Evolutionary conservation across 2,888 invertebrate species (phyloP).

Genomic region (Caenorhabditis panamensis): DNA sequence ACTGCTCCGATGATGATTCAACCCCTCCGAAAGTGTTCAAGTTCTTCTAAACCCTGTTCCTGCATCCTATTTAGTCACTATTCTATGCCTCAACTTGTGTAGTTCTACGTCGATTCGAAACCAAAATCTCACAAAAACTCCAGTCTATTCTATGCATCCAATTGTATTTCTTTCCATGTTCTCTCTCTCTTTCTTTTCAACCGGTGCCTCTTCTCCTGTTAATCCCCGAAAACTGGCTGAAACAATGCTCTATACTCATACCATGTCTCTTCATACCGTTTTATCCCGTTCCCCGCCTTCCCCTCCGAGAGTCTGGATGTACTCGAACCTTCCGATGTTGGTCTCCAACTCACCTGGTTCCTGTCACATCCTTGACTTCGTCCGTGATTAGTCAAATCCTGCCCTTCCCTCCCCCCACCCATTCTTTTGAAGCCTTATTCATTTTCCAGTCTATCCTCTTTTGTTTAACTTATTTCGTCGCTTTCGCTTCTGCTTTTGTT

Average conservation of each 20-base stretch:
- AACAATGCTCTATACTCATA: neutral
- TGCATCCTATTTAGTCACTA: neutral
- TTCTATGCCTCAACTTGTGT: constrained; percentile 24
- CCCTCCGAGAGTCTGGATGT: constrained; percentile 56
- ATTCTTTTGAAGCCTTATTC: neutral
- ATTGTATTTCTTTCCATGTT: constrained; percentile 20
- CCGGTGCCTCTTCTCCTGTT: constrained; percentile 41
- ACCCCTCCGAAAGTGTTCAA: constrained; percentile 56
- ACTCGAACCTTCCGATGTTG: constrained; percentile 41
- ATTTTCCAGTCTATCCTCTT: constrained; percentile 1
- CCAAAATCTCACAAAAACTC: constrained; percentile 49
- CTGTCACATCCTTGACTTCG: constrained; percentile 53
- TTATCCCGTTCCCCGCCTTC: constrained; percentile 6
- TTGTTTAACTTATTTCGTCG: constrained; percentile 31
- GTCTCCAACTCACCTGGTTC: constrained; percentile 22
- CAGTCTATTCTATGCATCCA: constrained; percentile 38
- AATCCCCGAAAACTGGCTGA: constrained; percentile 5
- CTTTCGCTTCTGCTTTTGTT: constrained; percentile 18
- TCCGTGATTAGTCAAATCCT: constrained; percentile 63
- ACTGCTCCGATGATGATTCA: constrained; percentile 34
- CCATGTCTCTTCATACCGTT: constrained; percentile 9
- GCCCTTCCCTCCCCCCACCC: constrained; percentile 21
- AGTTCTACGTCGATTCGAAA: constrained; percentile 54
- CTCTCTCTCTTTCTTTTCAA: constrained; percentile 2
- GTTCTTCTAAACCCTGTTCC: neutral